These are phyloP conservation scores for Neostethus bicornis DNA, from an alignment of 2,797 vertebrate species.

Conservation along the genomic window DNA sequence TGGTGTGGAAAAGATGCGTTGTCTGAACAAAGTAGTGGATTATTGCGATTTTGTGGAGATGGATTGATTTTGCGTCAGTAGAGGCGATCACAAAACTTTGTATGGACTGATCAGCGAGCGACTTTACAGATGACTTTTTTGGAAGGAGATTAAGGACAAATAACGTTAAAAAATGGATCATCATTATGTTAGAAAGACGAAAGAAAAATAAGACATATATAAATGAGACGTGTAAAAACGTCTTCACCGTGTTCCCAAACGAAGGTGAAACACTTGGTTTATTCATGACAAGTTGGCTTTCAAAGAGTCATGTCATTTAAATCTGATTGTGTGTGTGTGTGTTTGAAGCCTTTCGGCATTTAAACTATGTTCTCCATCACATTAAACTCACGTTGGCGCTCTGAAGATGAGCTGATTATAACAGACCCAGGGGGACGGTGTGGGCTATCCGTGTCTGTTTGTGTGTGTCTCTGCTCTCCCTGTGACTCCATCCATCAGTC, in stretches of 20 bases:
- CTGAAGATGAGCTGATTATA: conserved; percentile 51
- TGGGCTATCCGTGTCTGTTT: conserved; percentile 10
- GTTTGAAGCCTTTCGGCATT: conserved; percentile 29
- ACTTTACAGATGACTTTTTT: no score
- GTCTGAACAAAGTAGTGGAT: no score
- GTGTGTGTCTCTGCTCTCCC: conserved; percentile 4
- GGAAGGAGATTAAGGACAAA: no score
- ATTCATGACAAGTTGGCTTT: neutral
- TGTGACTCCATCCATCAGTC: conserved; percentile 80
- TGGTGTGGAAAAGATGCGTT: no score
- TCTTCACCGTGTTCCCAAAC: neutral
- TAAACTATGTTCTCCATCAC: conserved; percentile 50
- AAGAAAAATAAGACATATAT: no score
- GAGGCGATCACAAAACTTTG: no score
- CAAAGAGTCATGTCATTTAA: conserved; percentile 7
- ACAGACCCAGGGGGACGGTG: conserved; percentile 36
- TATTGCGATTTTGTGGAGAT: no score
- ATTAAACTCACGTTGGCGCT: conserved; percentile 38
- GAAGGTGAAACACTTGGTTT: conserved; percentile 10
- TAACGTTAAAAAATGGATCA: no score
- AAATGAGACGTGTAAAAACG: no score
- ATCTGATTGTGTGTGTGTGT: neutral
- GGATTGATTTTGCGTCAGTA: no score
- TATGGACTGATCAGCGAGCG: no score
- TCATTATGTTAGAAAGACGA: no score